Evolutionary conservation across 2,888 invertebrate species (phyloP), one percentile per base, ranked within the genome.

Genomic region (Agrochola macilenta): DNA sequence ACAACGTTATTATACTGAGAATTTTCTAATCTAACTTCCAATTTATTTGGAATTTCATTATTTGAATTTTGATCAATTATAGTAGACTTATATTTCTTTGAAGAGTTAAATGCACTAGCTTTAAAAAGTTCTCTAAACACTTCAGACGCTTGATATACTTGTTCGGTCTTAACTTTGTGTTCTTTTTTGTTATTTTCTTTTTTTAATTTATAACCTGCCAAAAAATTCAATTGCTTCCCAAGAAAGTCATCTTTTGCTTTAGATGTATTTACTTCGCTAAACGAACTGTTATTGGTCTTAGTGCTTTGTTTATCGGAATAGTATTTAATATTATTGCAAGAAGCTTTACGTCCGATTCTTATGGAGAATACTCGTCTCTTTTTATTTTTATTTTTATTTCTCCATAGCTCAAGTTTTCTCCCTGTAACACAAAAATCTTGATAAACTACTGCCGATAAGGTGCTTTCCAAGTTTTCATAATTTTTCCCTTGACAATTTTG

Each of bases 361-460:
- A 83, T 58, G 26, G 69, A 39, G 23, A 63, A 57, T 8, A 60
- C n/a, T 12, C 46, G 35, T 30, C 69, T 66, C 11, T 61, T 63
- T 58, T 74, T 82, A 17, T 58, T 63, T 54, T 74, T 78, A 17
- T 23, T 20, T 2, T 30, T 1, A 11, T 58, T 74, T 74, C 63
- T 68, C 57, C 60, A 69, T 17, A 72, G 11, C 3, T 61, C 65
- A n/a, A 58, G 57, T 4, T 46, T 63, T 43, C 39, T 74, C 0
- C 57, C 58, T 23, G 65, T 78, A 2, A 78, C 43, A 75, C 74
- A 65, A 71, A 64, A 60, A 61, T 74, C 60, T 60, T 74, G 76
- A 74, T 83, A 61, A 70, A 83, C 66, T 20, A 73, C 60, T 17
- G 79, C 73, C 30, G 76, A 60, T n/a, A 84, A 26, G 8, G 43